Conservation (phyloP, 2,113 vertebrate genomes). For the Excalfactoria chinensis region DNA sequence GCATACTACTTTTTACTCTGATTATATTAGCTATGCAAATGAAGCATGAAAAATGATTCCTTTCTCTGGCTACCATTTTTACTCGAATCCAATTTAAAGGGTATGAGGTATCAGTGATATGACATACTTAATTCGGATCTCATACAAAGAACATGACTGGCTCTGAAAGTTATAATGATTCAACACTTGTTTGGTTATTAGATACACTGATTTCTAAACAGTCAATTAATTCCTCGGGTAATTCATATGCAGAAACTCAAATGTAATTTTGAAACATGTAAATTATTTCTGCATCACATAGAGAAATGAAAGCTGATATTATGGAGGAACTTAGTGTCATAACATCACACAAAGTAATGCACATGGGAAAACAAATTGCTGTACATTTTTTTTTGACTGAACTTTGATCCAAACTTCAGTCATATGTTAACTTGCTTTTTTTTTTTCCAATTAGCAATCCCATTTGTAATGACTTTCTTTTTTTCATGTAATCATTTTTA, state of each 20-base stretch:
- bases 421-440: background rate
- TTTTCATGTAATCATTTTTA: constrained; percentile 42
- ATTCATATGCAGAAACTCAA: constrained; percentile 37
- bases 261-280: constrained; percentile 38
- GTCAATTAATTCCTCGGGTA: constrained; percentile 45
- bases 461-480: background rate
- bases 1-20: background rate
- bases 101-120: background rate
- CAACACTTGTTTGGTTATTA: constrained; percentile 48
- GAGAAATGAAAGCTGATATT: constrained; percentile 59
- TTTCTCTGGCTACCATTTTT: background rate
- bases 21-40: background rate
- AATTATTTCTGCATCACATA: constrained; percentile 48
- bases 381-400: constrained; percentile 44
- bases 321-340: constrained; percentile 57
- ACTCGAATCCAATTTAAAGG: constrained; percentile 11
- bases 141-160: constrained; percentile 14
- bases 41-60: constrained; percentile 1
- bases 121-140: constrained; percentile 13
- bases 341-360: constrained; percentile 50
- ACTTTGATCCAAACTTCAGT: constrained; percentile 52
- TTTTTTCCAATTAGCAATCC: constrained; percentile 27
- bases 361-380: constrained; percentile 62
- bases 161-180: constrained; percentile 28
- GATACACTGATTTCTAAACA: constrained; percentile 55